Base-by-base conservation (phyloP, 2,888 invertebrate species). In the Uropetala carovei region DNA sequence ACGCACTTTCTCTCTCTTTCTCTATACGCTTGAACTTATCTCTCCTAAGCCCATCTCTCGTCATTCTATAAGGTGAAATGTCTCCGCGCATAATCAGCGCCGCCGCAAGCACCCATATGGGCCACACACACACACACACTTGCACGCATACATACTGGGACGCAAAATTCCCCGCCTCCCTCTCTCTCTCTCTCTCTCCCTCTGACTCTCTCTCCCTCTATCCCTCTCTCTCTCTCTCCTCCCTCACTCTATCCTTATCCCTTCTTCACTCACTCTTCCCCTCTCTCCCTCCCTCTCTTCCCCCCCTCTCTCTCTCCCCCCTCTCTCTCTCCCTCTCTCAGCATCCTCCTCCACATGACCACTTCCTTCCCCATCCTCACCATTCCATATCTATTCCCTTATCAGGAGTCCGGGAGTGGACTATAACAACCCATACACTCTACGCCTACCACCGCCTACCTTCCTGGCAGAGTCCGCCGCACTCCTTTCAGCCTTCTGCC, bases 211-310 rank as follows among this genome's bases (percentile, higher is more conserved):
- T 22, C 22, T 57, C 57, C 22, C 58, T 92, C 86, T 92, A 92
- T 93, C 86, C 91, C 93, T 92, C 92, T 93, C 92, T 86, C 92
- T 93, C 93, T 92, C 93, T 93, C 91, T 93, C 92, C 86, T n/a
- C n/a, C n/a, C n/a, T n/a, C n/a, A n/a, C n/a, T n/a, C n/a, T n/a
- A 92, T 93, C 93, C 93, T 93, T n/a, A n/a, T n/a, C 11, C 4
- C 93, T 94, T 94, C 94, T 94, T 94, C 94, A 94, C 94, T 94
- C 94, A 94, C 94, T 93, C 18, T 68, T 68, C 68, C 68, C 11
- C 68, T 93, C 94, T 93, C 93, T 93, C 93, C 93, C 93, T 93
- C 93, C 93, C 93, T 93, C 93, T 93, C 93, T 93, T 92, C 92
- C 64, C 30, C 22, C 86, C 30, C 86, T 18, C 59, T 30, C 30